Base-by-base conservation (phyloP, 2,113 vertebrate genomes). In the Gorsachius goisagi region DNA sequence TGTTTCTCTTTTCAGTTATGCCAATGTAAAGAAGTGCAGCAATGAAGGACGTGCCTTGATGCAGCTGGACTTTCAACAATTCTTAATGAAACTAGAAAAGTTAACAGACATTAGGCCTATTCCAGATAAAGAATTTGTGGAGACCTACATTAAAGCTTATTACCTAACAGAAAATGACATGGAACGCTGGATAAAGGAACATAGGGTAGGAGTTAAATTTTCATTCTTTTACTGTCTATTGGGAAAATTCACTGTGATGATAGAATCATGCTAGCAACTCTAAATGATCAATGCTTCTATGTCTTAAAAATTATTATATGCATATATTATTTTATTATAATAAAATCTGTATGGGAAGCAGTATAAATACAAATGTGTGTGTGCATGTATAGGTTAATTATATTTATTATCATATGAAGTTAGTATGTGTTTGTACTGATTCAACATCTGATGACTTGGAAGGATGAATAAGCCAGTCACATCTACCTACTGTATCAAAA, bases 31-130 rank as follows among this genome's bases (percentile, higher is more conserved):
- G 98, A 99, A 99, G 87, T 99, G 99, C 97, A 99, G 99, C 97
- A 99, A 99, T 68, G 99, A 99, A 97, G 99, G 99, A 56, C 99
- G 99, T 49, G 99, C 99, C 85, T 98, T 99, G 97, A 99, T 99
- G 99, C 99, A 99, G 93, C 98, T 99, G 97, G 99, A 99, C 96
- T 99, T 99, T 95, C 99, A 99, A 62, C 99, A 99, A 96, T 99
- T 99, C 98, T 98, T 99, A 93, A 99, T 99, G 99, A 99, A 99
- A 97, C 98, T 99, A 90, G 99, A 99, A 97, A 99, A 99, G 94
- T 97, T 99, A 95, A 99, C 99, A 39, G 99, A 99, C 97, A 99
- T 99, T 94, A 98, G 99, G 32, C 99, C 99, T 60, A 99, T 99
- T 97, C 99, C 99, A 9, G 99, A 99, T 97, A 99, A 99, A 90